Percentiles rank a stretch among this genome's conserved stretches.
Conservation (phyloP, 2,888 invertebrate genomes). For the Macrosoma leucophasiata region DNA sequence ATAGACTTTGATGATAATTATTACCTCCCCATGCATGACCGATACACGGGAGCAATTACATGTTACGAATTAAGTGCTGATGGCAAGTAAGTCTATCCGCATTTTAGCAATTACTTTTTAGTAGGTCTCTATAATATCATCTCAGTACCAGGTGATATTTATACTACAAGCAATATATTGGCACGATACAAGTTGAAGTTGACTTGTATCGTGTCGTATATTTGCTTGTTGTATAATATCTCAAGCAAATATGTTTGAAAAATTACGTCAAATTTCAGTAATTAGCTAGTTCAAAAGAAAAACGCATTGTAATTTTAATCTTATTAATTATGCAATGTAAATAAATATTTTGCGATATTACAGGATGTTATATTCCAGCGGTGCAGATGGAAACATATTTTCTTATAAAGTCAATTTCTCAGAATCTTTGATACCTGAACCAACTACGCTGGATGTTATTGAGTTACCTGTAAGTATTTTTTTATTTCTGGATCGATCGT, state of each 20-base stretch:
- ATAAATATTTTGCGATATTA: conserved; percentile 12
- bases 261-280: no score
- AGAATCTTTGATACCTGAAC: conserved; percentile 38
- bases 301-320: no score
- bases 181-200: no score
- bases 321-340: neutral
- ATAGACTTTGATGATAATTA: conserved; percentile 77
- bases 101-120: neutral
- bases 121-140: no score
- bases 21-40: conserved; percentile 84
- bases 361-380: conserved; percentile 77
- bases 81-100: conserved; percentile 55
- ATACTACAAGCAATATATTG: no score
- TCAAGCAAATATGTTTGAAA: no score
- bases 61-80: conserved; percentile 79
- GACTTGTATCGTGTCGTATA: no score
- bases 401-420: conserved; percentile 76
- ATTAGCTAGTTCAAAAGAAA: no score
- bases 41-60: conserved; percentile 79
- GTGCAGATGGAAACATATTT: conserved; percentile 86
- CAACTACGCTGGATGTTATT: conserved; percentile 19
- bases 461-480: conserved; percentile 38
- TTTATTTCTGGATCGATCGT: no score
- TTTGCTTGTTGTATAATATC: no score
- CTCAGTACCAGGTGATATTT: no score